phyloP scores from a whole-genome alignment of 2,888 invertebrate genomes.

The Andrena dorsata region DNA sequence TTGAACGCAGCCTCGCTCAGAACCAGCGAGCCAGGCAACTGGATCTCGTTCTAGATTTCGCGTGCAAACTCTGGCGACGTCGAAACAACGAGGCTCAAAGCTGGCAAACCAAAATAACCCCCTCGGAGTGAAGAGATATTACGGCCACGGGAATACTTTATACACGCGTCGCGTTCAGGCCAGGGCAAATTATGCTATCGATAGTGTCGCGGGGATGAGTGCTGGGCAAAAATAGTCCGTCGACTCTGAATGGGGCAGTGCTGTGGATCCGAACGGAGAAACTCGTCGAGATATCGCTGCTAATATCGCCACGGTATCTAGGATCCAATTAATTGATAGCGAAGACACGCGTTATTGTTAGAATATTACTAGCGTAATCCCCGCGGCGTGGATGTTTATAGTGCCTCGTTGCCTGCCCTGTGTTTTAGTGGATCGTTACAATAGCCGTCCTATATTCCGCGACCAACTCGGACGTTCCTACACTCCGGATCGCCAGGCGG shows the following conservation, averaged over 20 bases:
- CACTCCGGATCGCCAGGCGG: slow-evolving; percentile 1
- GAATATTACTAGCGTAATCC: slow-evolving; percentile 3
- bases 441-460: slow-evolving; percentile 18
- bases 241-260: not conserved
- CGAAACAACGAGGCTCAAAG: slow-evolving; percentile 47
- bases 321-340: slow-evolving; percentile 24
- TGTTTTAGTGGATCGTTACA: not conserved
- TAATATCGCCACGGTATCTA: slow-evolving; percentile 14
- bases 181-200: slow-evolving; percentile 51
- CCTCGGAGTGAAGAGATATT: slow-evolving; percentile 40
- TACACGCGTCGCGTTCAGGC: slow-evolving; percentile 44
- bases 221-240: slow-evolving; percentile 50
- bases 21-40: slow-evolving; percentile 9
- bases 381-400: not conserved
- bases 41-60: slow-evolving; percentile 42
- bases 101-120: slow-evolving; percentile 64
- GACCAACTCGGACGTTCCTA: not conserved
- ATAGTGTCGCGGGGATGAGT: slow-evolving; percentile 38
- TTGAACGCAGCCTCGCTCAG: not conserved
- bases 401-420: not conserved
- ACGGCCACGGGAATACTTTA: slow-evolving; percentile 59
- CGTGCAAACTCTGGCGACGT: slow-evolving; percentile 20
- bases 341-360: slow-evolving; percentile 12
- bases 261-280: not conserved
- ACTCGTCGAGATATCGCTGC: not conserved